Percentiles rank a stretch among this genome's conserved stretches.
These are phyloP conservation scores for Notodonta ziczac DNA, from an alignment of 2,888 invertebrate species.

Conservation along the genomic window DNA sequence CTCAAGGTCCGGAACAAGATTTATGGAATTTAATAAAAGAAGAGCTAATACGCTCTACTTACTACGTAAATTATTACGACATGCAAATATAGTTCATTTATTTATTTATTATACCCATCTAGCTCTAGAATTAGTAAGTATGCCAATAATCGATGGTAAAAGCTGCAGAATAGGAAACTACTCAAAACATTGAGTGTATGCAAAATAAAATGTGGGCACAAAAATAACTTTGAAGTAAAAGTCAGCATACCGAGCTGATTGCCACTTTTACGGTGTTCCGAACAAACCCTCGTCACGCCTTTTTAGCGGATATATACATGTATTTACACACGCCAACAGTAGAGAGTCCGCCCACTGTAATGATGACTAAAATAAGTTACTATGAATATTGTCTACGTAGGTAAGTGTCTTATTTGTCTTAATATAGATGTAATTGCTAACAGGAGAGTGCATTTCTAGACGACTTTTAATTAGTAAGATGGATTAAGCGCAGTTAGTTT, in stretches of 20 bases:
- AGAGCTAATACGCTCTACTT: too few species aligned
- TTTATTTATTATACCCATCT: too few species aligned
- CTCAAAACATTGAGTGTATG: slow-evolving; percentile 37
- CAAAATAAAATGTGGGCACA: slow-evolving; percentile 58
- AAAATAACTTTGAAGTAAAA: slow-evolving; percentile 70
- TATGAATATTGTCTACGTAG: slow-evolving; percentile 11
- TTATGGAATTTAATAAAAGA: too few species aligned
- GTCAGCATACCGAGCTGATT: slow-evolving; percentile 71
- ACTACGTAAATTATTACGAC: too few species aligned
- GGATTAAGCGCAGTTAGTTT: too few species aligned
- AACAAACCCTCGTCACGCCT: slow-evolving; percentile 72
- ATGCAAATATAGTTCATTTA: too few species aligned
- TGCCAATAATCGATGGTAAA: not conserved
- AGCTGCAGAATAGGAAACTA: not conserved
- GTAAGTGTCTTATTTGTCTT: not conserved
- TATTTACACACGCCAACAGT: slow-evolving; percentile 66
- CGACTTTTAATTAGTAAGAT: too few species aligned
- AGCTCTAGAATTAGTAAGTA: too few species aligned
- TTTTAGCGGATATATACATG: slow-evolving; percentile 52
- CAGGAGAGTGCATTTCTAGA: too few species aligned
- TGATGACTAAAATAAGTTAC: slow-evolving; percentile 8
- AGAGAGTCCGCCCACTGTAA: slow-evolving; percentile 29
- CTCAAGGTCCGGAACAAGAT: too few species aligned
- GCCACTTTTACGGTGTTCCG: slow-evolving; percentile 72
- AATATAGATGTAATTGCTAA: too few species aligned